phyloP scores from a whole-genome alignment of 2,888 invertebrate species.

The Bellardia bayeri region DNA sequence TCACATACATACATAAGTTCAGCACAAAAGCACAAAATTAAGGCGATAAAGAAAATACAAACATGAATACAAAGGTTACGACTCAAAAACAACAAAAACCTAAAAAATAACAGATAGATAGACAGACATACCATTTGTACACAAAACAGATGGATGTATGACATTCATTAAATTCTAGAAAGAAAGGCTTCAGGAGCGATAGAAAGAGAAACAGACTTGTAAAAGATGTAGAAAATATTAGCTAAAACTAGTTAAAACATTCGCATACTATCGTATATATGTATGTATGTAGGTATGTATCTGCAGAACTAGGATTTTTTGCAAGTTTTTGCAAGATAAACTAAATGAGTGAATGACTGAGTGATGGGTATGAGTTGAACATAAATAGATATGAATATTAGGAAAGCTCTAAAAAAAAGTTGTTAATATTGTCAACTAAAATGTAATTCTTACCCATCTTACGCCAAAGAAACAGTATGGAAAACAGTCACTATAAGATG shows the following conservation, averaged over 20 bases:
- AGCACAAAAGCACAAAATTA: not conserved
- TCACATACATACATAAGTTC: not conserved
- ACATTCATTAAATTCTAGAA: constrained; percentile 1
- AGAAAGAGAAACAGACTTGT: not conserved
- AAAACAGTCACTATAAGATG: too few species aligned
- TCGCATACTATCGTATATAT: not conserved
- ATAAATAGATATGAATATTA: constrained; percentile 21
- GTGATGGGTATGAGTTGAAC: constrained; percentile 78
- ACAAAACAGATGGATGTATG: constrained; percentile 14
- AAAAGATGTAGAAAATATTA: constrained; percentile 15
- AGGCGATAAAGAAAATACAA: constrained; percentile 29
- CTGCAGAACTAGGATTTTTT: constrained; percentile 16
- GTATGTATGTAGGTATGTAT: not conserved
- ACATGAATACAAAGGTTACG: not conserved
- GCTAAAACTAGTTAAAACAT: constrained; percentile 28
- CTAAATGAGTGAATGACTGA: constrained; percentile 73
- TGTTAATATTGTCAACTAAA: too few species aligned
- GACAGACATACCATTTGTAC: not conserved
- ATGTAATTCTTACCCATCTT: too few species aligned
- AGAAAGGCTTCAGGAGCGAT: not conserved
- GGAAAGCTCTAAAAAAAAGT: too few species aligned
- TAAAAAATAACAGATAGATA: not conserved
- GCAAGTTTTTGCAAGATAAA: constrained; percentile 36
- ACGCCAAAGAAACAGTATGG: too few species aligned
- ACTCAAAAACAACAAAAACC: not conserved